These are phyloP conservation scores for Athrips mouffetella DNA, from an alignment of 2,888 invertebrate species.

Conservation along the genomic window DNA sequence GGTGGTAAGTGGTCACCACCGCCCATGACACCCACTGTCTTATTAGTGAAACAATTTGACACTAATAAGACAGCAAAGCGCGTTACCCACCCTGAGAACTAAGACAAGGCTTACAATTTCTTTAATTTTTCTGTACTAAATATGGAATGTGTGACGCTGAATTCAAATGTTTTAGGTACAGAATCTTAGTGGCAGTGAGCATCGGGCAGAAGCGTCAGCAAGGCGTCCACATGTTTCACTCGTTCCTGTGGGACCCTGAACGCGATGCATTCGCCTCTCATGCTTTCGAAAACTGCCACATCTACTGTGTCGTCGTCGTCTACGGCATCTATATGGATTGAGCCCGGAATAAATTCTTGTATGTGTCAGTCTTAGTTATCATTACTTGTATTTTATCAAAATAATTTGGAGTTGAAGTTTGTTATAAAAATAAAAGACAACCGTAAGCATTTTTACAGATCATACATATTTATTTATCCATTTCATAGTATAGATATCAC, in stretches of 20 bases:
- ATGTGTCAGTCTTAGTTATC: not conserved
- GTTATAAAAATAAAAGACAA: conserved; percentile 43
- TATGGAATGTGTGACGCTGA: too few relatives aligned
- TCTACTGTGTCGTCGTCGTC: conserved; percentile 81
- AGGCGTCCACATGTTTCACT: conserved; percentile 78
- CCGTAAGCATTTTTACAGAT: conserved; percentile 74
- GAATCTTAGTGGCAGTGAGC: conserved; percentile 80
- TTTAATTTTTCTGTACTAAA: too few relatives aligned
- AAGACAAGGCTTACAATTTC: too few relatives aligned
- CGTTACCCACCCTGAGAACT: too few relatives aligned
- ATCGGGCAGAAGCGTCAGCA: conserved; percentile 84
- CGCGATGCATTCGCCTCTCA: conserved; percentile 80
- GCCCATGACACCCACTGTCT: too few relatives aligned
- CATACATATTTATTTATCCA: conserved; percentile 78
- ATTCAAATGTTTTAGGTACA: conserved; percentile 82
- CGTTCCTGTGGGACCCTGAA: conserved; percentile 84
- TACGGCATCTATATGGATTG: conserved; percentile 85
- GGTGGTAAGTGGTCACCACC: too few relatives aligned
- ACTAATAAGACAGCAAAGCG: too few relatives aligned
- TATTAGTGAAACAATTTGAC: too few relatives aligned
- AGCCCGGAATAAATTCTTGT: conserved; percentile 24
- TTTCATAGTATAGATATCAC: conserved; percentile 78
- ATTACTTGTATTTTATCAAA: not conserved
- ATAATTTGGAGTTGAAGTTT: conserved; percentile 6
- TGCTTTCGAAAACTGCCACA: conserved; percentile 80